Percentiles rank a stretch among this genome's conserved stretches.
Evolutionary conservation across 1,140 invertebrate species (phyloP).

Genomic region (Leptestheria dahalacensis): DNA sequence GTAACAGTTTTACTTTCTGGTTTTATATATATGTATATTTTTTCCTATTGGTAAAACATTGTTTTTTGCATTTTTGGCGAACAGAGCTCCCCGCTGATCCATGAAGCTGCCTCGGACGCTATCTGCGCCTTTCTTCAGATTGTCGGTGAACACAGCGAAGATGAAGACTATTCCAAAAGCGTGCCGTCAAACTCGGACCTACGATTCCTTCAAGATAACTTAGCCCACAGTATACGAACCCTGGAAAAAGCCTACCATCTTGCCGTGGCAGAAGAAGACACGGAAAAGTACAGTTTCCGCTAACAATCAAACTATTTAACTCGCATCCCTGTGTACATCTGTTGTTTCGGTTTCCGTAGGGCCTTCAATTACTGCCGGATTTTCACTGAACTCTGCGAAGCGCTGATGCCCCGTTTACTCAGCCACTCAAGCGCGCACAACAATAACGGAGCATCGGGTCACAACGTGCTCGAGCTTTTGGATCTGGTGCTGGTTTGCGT

Average conservation of each 20-base stretch:
- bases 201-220: conserved; percentile 45
- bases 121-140: conserved; percentile 68
- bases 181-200: not conserved
- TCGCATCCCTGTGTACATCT: conserved; percentile 1
- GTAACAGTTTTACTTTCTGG: conserved; percentile 22
- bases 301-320: too few species aligned
- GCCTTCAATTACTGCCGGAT: conserved; percentile 85
- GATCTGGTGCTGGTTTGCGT: conserved; percentile 82
- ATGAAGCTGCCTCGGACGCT: conserved; percentile 82
- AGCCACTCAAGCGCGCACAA: conserved; percentile 12
- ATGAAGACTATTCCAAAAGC: not conserved
- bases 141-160: conserved; percentile 54
- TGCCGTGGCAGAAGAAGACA: conserved; percentile 82
- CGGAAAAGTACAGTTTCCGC: conserved; percentile 48
- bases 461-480: conserved; percentile 62
- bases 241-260: conserved; percentile 77
- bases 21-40: conserved; percentile 16
- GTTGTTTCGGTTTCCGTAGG: conserved; percentile 29
- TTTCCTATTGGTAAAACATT: conserved; percentile 17
- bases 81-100: conserved; percentile 48
- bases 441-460: conserved; percentile 28
- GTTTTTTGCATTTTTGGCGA: not conserved
- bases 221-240: conserved; percentile 64
- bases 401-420: conserved; percentile 64
- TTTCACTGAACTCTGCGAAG: conserved; percentile 87